These are phyloP conservation scores for Henricia sp. DNA, from an alignment of 53 echinoderm and acorn worm species.

Conservation along the genomic window DNA sequence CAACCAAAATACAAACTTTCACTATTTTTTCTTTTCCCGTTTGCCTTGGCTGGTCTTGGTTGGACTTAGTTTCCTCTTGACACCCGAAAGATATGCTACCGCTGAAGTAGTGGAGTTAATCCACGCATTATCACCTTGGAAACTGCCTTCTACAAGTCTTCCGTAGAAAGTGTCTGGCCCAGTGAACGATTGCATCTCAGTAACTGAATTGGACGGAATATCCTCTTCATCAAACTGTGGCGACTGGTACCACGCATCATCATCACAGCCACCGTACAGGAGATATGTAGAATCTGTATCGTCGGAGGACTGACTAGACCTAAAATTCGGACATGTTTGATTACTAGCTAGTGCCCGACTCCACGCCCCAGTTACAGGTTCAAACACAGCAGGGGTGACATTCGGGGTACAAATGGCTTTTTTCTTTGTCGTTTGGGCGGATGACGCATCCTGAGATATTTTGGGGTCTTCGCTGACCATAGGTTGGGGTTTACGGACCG, in stretches of 20 bases:
- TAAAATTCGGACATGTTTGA: neutral
- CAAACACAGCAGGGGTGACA: neutral
- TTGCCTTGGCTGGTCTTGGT: constrained; percentile 13
- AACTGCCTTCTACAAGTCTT: neutral
- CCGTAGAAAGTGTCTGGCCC: neutral
- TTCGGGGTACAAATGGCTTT: neutral
- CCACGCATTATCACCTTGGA: neutral
- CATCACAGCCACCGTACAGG: constrained; percentile 32
- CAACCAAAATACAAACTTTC: too few species aligned
- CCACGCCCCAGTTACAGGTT: constrained; percentile 28
- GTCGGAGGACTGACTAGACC: neutral
- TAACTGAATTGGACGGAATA: constrained; percentile 11
- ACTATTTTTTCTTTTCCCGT: constrained; percentile 7
- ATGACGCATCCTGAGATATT: constrained; percentile 7
- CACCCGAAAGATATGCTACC: neutral
- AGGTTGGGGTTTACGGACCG: neutral
- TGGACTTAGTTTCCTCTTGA: neutral
- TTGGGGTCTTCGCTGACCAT: too few species aligned
- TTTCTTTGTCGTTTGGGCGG: neutral
- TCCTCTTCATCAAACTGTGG: constrained; percentile 1
- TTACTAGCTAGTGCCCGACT: neutral
- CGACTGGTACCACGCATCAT: constrained; percentile 35
- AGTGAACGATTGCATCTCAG: neutral
- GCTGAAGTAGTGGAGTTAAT: neutral
- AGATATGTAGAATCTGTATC: constrained; percentile 2